phyloP scores from a whole-genome alignment of 2,888 invertebrate species.

The Lasioglossum leucozonium region DNA sequence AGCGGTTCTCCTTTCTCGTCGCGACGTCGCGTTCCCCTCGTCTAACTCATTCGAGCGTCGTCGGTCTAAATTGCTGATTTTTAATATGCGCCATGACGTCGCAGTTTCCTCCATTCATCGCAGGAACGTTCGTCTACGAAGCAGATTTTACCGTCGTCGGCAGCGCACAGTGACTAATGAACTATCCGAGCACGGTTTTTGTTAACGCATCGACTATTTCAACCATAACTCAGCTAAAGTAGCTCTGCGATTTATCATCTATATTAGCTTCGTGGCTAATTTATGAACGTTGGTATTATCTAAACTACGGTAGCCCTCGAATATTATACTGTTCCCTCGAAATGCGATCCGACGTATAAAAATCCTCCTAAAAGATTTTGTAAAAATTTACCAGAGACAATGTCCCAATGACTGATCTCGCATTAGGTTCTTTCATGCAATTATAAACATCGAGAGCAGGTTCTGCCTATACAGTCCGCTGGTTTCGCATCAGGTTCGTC shows the following conservation, averaged over 20 bases:
- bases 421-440: no score
- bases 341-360: background rate
- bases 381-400: no score
- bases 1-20: background rate
- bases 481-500: no score
- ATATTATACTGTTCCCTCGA: no score
- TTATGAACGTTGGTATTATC: background rate
- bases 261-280: no score
- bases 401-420: no score
- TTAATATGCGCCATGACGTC: background rate
- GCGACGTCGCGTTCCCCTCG: background rate
- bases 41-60: background rate
- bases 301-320: no score
- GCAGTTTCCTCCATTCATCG: background rate
- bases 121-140: background rate
- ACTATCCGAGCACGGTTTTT: background rate
- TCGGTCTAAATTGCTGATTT: conserved; percentile 11
- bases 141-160: background rate
- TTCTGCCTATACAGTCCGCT: no score
- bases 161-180: background rate
- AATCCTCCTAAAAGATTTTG: background rate
- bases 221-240: background rate
- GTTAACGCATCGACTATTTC: background rate
- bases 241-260: background rate
- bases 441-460: no score